Evolutionary conservation across 92 coral and sea anemone genomes (phyloP).

Genomic region (Paramuricea clavata): DNA sequence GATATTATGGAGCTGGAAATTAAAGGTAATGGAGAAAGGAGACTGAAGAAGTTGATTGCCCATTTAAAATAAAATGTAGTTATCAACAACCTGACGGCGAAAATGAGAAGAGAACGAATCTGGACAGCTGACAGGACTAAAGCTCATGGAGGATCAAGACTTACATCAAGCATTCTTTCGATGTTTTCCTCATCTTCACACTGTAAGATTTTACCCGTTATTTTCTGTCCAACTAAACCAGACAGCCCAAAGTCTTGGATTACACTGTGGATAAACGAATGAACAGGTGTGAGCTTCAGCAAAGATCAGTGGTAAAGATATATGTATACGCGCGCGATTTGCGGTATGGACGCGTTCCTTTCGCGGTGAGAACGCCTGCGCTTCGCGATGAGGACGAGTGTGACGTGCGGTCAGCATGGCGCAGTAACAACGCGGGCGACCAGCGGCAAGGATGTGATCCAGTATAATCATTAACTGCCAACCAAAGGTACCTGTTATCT

Average conservation of each 20-base stretch:
- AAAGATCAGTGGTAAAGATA: too few species aligned
- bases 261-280: neutral
- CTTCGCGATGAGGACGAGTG: neutral
- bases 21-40: too few species aligned
- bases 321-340: neutral
- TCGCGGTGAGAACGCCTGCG: neutral
- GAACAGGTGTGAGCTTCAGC: neutral
- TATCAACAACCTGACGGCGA: too few species aligned
- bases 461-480: neutral
- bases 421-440: too few species aligned
- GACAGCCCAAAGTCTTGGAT: neutral
- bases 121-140: too few species aligned
- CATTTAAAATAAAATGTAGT: too few species aligned
- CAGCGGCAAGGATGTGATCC: too few species aligned
- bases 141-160: too few species aligned
- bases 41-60: too few species aligned
- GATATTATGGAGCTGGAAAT: too few species aligned
- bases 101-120: too few species aligned
- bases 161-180: slow-evolving; percentile 34
- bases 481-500: slow-evolving; percentile 11
- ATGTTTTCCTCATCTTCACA: neutral
- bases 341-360: neutral
- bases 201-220: slow-evolving; percentile 6
- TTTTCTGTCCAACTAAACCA: slow-evolving; percentile 15
- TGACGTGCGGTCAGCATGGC: neutral